A percentile compares a stretch with the other conserved stretches of the same genome.
Conservation (phyloP, 2,888 invertebrate species). For the Glyphotaelius pellucidus region DNA sequence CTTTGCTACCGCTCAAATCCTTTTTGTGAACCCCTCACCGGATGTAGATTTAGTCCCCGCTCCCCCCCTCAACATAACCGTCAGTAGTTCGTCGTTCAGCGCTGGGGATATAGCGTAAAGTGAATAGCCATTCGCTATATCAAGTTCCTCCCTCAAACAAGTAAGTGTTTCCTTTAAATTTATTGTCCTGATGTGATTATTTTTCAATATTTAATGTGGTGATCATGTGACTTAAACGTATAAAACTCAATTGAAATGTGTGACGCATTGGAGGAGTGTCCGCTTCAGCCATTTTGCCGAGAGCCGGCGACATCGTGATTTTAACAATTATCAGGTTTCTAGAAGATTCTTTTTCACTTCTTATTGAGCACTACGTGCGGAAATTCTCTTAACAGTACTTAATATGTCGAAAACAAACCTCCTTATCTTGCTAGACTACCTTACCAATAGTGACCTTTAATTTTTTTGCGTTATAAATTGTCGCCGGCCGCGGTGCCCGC, state of each 20-base stretch:
- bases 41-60: constrained; percentile 76
- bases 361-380: background rate
- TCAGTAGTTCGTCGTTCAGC: constrained; percentile 76
- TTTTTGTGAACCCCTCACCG: constrained; percentile 78
- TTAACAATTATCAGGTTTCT: background rate
- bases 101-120: constrained; percentile 77
- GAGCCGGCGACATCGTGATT: constrained; percentile 77
- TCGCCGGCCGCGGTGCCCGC: constrained; percentile 59
- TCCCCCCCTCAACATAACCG: constrained; percentile 74
- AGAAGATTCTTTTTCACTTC: background rate
- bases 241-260: constrained; percentile 71
- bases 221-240: constrained; percentile 64
- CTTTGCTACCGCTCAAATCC: constrained; percentile 69
- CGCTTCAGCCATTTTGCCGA: constrained; percentile 77
- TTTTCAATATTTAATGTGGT: constrained; percentile 20
- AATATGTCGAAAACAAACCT: background rate
- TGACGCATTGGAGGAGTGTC: constrained; percentile 82
- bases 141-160: constrained; percentile 78
- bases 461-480: constrained; percentile 53
- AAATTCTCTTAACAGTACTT: background rate
- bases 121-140: constrained; percentile 78
- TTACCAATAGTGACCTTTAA: constrained; percentile 59
- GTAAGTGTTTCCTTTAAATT: constrained; percentile 72
- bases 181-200: constrained; percentile 40
- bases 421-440: constrained; percentile 3